These are phyloP conservation scores for Allophyes oxyacanthae DNA, from an alignment of 2,888 invertebrate species.

Conservation along the genomic window DNA sequence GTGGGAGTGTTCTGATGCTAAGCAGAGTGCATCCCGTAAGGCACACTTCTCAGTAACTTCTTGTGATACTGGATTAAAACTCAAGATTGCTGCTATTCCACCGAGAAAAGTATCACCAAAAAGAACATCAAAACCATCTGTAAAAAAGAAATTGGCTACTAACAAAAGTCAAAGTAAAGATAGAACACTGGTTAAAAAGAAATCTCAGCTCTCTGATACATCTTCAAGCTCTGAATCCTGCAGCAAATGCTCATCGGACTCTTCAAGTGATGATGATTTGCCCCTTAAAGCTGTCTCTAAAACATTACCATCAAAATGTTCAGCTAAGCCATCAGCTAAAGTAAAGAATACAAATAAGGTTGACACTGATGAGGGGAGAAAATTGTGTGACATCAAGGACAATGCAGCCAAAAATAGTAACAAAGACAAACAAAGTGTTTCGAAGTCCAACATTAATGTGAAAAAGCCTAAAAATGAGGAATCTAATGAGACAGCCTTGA, in stretches of 20 bases:
- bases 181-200: conserved; percentile 68
- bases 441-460: conserved; percentile 69
- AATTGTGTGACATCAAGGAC: conserved; percentile 71
- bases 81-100: conserved; percentile 90
- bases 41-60: conserved; percentile 90
- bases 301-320: conserved; percentile 73
- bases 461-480: conserved; percentile 82
- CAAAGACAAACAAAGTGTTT: conserved; percentile 77
- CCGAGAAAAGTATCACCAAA: conserved; percentile 80
- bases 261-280: conserved; percentile 85
- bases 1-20: conserved; percentile 80
- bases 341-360: conserved; percentile 66
- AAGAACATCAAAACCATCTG: conserved; percentile 74
- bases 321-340: conserved; percentile 67
- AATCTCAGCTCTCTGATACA: conserved; percentile 77
- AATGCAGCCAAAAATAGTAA: conserved; percentile 61
- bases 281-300: conserved; percentile 83
- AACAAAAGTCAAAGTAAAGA: conserved; percentile 62
- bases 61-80: conserved; percentile 89
- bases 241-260: conserved; percentile 84
- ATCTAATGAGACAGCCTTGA: conserved; percentile 66
- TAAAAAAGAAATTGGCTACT: conserved; percentile 74
- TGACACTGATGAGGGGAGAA: conserved; percentile 77
- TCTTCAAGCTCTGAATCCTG: conserved; percentile 87
- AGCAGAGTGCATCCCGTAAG: conserved; percentile 74